Percentiles rank a stretch among this genome's conserved stretches.
These are phyloP conservation scores for Istiophorus platypterus DNA, from an alignment of 2,113 vertebrate genomes.

Conservation along the genomic window DNA sequence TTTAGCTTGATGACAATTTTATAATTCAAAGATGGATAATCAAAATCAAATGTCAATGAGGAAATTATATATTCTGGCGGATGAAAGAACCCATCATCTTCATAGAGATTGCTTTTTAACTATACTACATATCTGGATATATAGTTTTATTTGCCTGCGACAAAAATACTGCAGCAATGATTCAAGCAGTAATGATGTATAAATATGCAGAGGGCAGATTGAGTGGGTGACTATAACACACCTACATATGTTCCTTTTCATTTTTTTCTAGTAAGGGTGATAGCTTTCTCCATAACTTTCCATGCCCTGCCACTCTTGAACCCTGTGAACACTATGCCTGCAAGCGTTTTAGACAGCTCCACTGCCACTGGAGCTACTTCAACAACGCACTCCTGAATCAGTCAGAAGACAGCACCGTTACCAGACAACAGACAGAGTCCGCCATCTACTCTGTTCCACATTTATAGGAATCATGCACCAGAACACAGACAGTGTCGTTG, in stretches of 20 bases:
- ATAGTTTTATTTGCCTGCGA: neutral
- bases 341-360: constrained; percentile 30
- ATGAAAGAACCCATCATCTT: constrained; percentile 26
- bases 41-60: constrained; percentile 63
- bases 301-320: constrained; percentile 49
- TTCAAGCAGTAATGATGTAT: constrained; percentile 42
- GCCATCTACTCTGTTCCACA: constrained; percentile 59
- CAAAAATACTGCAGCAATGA: constrained; percentile 41
- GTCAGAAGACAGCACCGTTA: constrained; percentile 62
- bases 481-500: constrained; percentile 50
- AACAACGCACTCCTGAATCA: constrained; percentile 41
- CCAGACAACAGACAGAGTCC: constrained; percentile 55
- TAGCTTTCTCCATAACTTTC: constrained; percentile 47
- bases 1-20: constrained; percentile 35
- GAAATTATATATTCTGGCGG: constrained; percentile 7
- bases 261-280: constrained; percentile 27
- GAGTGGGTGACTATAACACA: constrained; percentile 54
- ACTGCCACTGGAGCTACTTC: constrained; percentile 23
- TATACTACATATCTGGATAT: constrained; percentile 19
- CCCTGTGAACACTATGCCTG: constrained; percentile 35
- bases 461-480: constrained; percentile 65
- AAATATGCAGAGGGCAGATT: constrained; percentile 50
- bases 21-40: constrained; percentile 35
- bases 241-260: constrained; percentile 51
- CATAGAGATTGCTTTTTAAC: constrained; percentile 4